Conservation (phyloP, 2,113 vertebrate genomes). For the Onychostoma macrolepis region DNA sequence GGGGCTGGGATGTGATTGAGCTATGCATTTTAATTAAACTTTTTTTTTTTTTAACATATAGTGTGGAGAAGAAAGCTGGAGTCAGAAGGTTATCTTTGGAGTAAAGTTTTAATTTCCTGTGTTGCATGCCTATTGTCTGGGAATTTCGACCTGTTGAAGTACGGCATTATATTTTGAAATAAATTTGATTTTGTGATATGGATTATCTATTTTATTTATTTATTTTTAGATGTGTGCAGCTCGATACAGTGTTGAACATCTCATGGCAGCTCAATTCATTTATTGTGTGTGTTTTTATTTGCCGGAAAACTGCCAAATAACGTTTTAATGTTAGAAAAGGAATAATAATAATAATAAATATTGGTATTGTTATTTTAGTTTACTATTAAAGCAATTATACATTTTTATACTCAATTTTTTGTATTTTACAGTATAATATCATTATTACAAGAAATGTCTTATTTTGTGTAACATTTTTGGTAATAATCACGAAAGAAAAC, state of each 20-base stretch:
- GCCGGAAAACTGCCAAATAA: neutral
- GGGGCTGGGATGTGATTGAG: neutral
- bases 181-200: neutral
- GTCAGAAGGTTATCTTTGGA: neutral
- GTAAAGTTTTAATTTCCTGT: constrained; percentile 34
- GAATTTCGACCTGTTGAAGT: neutral
- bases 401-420: neutral
- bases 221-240: neutral
- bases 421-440: neutral
- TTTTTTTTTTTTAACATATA: neutral
- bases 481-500: neutral
- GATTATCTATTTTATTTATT: neutral
- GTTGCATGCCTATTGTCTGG: neutral
- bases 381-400: neutral
- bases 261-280: neutral
- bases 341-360: neutral
- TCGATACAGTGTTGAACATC: neutral
- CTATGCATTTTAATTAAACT: too few relatives aligned
- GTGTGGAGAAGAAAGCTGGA: neutral
- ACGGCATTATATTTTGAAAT: neutral
- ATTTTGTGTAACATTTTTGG: neutral
- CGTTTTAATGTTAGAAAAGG: neutral
- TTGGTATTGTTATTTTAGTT: neutral
- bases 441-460: neutral
- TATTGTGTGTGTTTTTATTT: neutral